phyloP scores from a whole-genome alignment of 2,888 invertebrate genomes.

The Steinernema scapterisci region DNA sequence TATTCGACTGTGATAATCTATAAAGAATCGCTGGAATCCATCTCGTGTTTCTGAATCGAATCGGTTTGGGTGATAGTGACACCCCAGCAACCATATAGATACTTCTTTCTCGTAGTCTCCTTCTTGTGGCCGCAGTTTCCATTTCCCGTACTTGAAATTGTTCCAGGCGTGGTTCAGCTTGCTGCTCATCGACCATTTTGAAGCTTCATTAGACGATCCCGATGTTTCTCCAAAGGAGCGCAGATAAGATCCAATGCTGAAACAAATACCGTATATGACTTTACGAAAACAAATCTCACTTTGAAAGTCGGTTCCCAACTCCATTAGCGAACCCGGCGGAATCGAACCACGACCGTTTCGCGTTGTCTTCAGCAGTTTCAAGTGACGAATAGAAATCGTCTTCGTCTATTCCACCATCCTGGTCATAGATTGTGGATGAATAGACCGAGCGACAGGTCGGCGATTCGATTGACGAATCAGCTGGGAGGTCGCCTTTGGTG shows the following conservation, averaged over 20 bases:
- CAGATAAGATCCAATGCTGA: slow-evolving; percentile 12
- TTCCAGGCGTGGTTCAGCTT: slow-evolving; percentile 23
- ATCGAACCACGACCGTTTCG: slow-evolving; percentile 9
- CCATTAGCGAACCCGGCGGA: not conserved
- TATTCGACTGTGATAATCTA: slow-evolving; percentile 55
- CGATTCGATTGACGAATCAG: not conserved
- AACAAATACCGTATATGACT: not conserved
- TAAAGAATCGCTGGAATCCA: slow-evolving; percentile 41
- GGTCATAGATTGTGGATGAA: not conserved
- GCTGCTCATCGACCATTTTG: slow-evolving; percentile 10
- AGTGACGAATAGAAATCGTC: slow-evolving; percentile 15
- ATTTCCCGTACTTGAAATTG: slow-evolving; percentile 24
- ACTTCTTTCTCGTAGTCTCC: slow-evolving; percentile 25
- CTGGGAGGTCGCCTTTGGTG: not conserved
- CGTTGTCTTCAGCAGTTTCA: slow-evolving; percentile 1
- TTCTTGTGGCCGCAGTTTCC: slow-evolving; percentile 23
- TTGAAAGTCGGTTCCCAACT: slow-evolving; percentile 16
- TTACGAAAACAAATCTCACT: not conserved
- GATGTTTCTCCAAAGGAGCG: not conserved
- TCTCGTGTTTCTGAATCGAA: slow-evolving; percentile 16
- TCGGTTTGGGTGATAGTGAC: slow-evolving; percentile 22
- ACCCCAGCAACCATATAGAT: slow-evolving; percentile 6
- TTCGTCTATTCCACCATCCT: not conserved
- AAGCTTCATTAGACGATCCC: not conserved
- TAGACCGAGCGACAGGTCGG: not conserved